These are phyloP conservation scores for Eupeodes luniger DNA, from an alignment of 2,888 invertebrate species.

Conservation along the genomic window DNA sequence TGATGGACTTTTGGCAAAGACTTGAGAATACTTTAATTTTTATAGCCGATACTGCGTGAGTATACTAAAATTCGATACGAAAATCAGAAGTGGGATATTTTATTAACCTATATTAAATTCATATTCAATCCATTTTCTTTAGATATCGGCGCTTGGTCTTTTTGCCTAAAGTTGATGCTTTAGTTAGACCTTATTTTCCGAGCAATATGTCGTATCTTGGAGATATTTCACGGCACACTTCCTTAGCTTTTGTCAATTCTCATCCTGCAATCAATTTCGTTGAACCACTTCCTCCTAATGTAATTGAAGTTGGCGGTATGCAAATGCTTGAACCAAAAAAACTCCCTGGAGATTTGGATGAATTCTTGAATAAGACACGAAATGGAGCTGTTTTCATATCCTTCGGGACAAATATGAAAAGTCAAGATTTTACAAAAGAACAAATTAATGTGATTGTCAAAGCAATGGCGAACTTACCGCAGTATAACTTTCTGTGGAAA, in stretches of 20 bases:
- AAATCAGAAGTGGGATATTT: background rate
- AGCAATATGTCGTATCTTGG: constrained; percentile 72
- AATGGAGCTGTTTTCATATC: constrained; percentile 82
- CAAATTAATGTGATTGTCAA: constrained; percentile 65
- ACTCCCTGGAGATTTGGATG: constrained; percentile 78
- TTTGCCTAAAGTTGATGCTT: constrained; percentile 75
- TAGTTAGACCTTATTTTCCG: constrained; percentile 74
- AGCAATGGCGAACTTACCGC: constrained; percentile 78
- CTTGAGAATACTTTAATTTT: constrained; percentile 77
- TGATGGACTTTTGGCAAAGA: constrained; percentile 79
- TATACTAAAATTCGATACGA: background rate
- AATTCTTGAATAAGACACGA: constrained; percentile 78
- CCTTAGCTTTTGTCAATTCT: constrained; percentile 81
- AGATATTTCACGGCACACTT: constrained; percentile 77
- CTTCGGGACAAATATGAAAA: constrained; percentile 80
- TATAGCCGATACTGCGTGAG: constrained; percentile 77
- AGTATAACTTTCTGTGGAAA: constrained; percentile 83
- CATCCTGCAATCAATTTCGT: constrained; percentile 80
- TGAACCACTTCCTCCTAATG: constrained; percentile 81
- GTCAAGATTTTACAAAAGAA: constrained; percentile 66
- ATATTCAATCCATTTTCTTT: background rate
- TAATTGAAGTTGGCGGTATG: constrained; percentile 82
- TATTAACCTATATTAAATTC: background rate
- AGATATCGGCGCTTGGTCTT: constrained; percentile 57
- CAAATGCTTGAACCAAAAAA: constrained; percentile 80